Base-by-base conservation (phyloP, 2,888 invertebrate genomes). In the Rotaria macrura region DNA sequence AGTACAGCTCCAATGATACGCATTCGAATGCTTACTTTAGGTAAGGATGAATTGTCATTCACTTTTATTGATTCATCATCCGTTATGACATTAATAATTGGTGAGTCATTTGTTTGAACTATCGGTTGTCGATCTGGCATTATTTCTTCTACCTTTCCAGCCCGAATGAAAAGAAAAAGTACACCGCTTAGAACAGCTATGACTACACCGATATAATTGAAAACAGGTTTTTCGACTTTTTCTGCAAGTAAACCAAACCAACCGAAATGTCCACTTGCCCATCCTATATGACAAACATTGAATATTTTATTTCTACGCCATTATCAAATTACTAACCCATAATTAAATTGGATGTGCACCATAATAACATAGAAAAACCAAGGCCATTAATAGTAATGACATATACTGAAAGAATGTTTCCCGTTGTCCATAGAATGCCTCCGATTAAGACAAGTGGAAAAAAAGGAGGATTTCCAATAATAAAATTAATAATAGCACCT, bases 381-480 rank as follows among this genome's bases (percentile, higher is more conserved):
- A 92, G 88, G 38, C 92, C 92, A 65, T 92, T 90, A 14, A 90
- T 89, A 88, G 91, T 90, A 85, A 92, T 90, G 86, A 92, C 91
- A 1, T 92, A 91, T 10, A 92, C 90, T 38, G 83, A 83, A n/a
- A 74, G 52, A 57, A 74, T 29, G 54, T 86, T 87, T 91, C 92
- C 92, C 86, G 91, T 89, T 85, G 90, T 89, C 92, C 92, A 92
- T 9, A 92, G 88, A 38, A 89, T 88, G 14, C 92, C 92, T 34
- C 92, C 92, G 14, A 92, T 86, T 91, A 92, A 91, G 7, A 91
- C 91, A 2, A 92, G 87, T 4, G 92, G 91, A 87, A 91, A 91
- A 88, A 92, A 92, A 57, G 87, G 88, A 6, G 91, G 90, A 84
- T 89, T 89, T 12, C 88, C 88, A 55, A 89, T 87, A 55, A 90